Evolutionary conservation across 2,888 invertebrate species (phyloP).

Genomic region (Aporophyla lueneburgensis): DNA sequence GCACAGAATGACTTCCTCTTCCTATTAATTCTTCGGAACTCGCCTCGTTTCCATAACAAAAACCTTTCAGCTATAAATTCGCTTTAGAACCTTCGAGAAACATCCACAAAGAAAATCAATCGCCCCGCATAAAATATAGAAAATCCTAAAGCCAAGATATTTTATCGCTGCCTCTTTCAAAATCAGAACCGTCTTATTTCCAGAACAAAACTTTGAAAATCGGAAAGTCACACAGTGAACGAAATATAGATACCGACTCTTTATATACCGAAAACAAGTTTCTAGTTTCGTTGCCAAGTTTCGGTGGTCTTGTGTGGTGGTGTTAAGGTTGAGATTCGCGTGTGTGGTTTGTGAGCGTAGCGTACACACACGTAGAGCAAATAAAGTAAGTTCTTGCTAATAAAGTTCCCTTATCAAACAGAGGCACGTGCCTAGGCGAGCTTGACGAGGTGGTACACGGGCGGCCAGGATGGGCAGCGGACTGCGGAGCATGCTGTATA

Average conservation of each 20-base stretch:
- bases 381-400: slow-evolving; percentile 79
- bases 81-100: slow-evolving; percentile 60
- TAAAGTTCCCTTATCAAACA: slow-evolving; percentile 83
- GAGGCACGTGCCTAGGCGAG: slow-evolving; percentile 72
- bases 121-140: slow-evolving; percentile 60
- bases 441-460: slow-evolving; percentile 57
- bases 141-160: slow-evolving; percentile 60
- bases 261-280: slow-evolving; percentile 48
- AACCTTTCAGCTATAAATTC: slow-evolving; percentile 59
- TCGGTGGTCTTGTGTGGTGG: not conserved
- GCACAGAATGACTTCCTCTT: slow-evolving; percentile 49
- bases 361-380: slow-evolving; percentile 67
- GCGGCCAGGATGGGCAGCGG: not conserved
- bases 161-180: slow-evolving; percentile 60
- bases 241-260: slow-evolving; percentile 60
- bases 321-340: slow-evolving; percentile 36
- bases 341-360: slow-evolving; percentile 14
- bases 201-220: slow-evolving; percentile 63
- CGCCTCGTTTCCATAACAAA: slow-evolving; percentile 62
- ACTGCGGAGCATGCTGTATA: not conserved
- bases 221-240: slow-evolving; percentile 58
- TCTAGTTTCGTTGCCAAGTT: slow-evolving; percentile 26
- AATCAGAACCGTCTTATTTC: slow-evolving; percentile 61
- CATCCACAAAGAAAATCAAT: slow-evolving; percentile 63
- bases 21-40: slow-evolving; percentile 53